phyloP scores from a whole-genome alignment of 2,113 vertebrate genomes.

The Uria lomvia region DNA sequence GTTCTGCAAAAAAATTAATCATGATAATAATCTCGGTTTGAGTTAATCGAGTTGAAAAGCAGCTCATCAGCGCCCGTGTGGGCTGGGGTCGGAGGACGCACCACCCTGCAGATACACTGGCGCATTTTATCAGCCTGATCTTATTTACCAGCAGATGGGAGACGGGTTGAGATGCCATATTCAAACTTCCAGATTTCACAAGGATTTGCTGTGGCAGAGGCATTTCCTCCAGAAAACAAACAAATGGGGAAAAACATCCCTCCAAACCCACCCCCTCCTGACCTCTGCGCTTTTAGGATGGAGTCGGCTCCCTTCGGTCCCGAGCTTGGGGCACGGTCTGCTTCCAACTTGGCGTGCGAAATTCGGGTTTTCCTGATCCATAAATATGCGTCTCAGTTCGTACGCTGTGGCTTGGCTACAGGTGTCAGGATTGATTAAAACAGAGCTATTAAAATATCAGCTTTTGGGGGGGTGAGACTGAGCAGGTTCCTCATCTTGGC shows the following conservation, averaged over 20 bases:
- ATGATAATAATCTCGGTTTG: neutral
- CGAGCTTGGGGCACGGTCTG: neutral
- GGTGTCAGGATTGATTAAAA: neutral
- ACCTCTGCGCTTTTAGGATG: neutral
- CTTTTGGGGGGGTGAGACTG: neutral
- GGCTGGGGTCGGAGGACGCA: neutral
- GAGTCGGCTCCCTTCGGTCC: neutral
- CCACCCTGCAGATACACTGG: neutral
- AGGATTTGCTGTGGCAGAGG: neutral
- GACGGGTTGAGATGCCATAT: neutral
- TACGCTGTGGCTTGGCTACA: neutral
- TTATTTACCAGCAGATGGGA: neutral
- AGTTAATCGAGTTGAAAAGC: neutral
- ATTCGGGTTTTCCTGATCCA: neutral
- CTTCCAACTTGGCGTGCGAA: neutral
- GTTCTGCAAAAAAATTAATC: neutral
- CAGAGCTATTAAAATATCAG: neutral
- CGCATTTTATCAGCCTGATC: neutral
- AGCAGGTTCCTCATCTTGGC: neutral
- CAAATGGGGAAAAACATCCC: neutral
- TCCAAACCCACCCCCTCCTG: neutral
- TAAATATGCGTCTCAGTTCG: neutral
- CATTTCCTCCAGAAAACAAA: neutral
- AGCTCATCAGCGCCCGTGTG: neutral
- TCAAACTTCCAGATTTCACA: neutral